Percentiles rank a stretch among this genome's conserved stretches.
Evolutionary conservation across 1,140 invertebrate genomes (phyloP).

Genomic region (Ooceraea biroi): DNA sequence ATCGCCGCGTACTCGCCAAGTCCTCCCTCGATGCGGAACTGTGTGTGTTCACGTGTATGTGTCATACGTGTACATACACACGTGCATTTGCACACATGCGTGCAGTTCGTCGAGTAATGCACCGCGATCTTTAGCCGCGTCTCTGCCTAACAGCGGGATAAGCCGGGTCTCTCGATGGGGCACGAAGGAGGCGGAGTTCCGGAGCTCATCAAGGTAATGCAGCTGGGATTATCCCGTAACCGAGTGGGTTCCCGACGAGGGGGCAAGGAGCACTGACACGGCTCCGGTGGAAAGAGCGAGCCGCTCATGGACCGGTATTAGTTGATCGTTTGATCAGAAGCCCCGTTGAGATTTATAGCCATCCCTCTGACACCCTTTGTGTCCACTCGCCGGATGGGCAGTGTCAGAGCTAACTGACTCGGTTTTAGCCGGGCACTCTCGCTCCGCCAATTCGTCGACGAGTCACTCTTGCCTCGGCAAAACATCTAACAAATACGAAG

Average conservation of each 20-base stretch:
- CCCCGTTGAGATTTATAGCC: slow-evolving; percentile 77
- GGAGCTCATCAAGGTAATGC: slow-evolving; percentile 86
- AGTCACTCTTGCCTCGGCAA: neutral
- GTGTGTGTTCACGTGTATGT: neutral
- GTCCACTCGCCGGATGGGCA: slow-evolving; percentile 47
- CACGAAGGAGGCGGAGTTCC: slow-evolving; percentile 74
- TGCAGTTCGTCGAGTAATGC: slow-evolving; percentile 24
- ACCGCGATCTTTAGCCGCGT: slow-evolving; percentile 56
- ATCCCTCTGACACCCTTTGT: slow-evolving; percentile 67
- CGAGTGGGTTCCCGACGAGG: slow-evolving; percentile 77
- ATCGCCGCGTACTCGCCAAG: slow-evolving; percentile 24
- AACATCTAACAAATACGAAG: neutral
- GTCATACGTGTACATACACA: slow-evolving; percentile 4
- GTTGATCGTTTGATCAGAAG: slow-evolving; percentile 84
- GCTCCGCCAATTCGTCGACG: slow-evolving; percentile 18
- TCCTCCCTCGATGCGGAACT: slow-evolving; percentile 1
- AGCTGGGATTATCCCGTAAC: slow-evolving; percentile 84
- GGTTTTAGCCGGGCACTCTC: slow-evolving; percentile 8
- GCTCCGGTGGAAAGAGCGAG: slow-evolving; percentile 78
- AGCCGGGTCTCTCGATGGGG: neutral
- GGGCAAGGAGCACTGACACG: slow-evolving; percentile 72
- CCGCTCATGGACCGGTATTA: slow-evolving; percentile 81
- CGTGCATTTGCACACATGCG: neutral
- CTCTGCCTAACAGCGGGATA: slow-evolving; percentile 52
- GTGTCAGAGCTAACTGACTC: slow-evolving; percentile 40